Evolutionary conservation across 2,888 invertebrate genomes (phyloP).

Genomic region (Scaptomyza tumidula): DNA sequence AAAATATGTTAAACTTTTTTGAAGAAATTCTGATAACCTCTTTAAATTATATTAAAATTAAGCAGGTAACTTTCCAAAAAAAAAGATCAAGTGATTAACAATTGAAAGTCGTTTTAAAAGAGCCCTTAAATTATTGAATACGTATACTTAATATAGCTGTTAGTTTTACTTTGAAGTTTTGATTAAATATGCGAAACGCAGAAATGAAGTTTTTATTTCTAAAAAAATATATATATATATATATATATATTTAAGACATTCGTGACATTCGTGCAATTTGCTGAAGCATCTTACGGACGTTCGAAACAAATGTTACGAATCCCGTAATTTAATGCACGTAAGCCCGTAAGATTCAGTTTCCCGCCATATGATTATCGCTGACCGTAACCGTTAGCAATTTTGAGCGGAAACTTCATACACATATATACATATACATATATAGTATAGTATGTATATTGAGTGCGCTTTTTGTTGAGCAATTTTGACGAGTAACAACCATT

Average conservation of each 20-base stretch:
- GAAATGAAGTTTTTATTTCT: neutral
- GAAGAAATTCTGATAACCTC: too few relatives aligned
- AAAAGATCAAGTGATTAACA: too few relatives aligned
- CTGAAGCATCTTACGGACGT: slow-evolving; percentile 45
- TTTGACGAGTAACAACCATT: slow-evolving; percentile 49
- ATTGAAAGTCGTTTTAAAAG: too few relatives aligned
- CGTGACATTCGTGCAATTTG: slow-evolving; percentile 21
- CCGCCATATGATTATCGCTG: slow-evolving; percentile 65
- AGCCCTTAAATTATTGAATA: neutral
- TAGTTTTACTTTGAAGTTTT: neutral
- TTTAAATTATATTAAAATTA: too few relatives aligned
- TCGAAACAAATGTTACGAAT: slow-evolving; percentile 52
- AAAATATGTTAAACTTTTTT: too few relatives aligned
- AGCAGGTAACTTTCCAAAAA: too few relatives aligned
- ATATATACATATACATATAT: slow-evolving; percentile 31
- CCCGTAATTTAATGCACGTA: slow-evolving; percentile 51
- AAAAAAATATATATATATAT: too few relatives aligned
- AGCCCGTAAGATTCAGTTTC: slow-evolving; percentile 11
- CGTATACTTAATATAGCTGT: slow-evolving; percentile 2
- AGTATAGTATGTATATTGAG: neutral
- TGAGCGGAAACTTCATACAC: slow-evolving; percentile 10
- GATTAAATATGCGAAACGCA: slow-evolving; percentile 2
- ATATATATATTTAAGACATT: neutral
- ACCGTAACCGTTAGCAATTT: slow-evolving; percentile 31
- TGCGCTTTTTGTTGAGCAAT: slow-evolving; percentile 36